These are phyloP conservation scores for Urocitellus parryii DNA, from an alignment of 2,113 vertebrate genomes.

Conservation along the genomic window DNA sequence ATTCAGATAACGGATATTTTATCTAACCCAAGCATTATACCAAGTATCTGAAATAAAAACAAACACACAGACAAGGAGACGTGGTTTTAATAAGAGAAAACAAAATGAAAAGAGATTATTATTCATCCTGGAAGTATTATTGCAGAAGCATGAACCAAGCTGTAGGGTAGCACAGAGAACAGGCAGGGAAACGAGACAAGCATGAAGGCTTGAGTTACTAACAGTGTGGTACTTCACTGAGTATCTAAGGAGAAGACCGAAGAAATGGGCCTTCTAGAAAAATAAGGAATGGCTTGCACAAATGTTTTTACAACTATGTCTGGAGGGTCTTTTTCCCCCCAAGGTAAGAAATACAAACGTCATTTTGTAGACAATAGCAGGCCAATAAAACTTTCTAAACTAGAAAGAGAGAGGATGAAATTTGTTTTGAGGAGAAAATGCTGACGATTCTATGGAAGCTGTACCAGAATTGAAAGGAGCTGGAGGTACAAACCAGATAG, in stretches of 20 bases:
- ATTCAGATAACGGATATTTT: background rate
- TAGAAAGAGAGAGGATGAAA: background rate
- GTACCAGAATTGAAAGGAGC: background rate
- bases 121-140: background rate
- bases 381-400: background rate
- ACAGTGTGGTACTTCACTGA: background rate
- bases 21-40: background rate
- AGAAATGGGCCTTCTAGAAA: background rate
- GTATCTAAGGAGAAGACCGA: background rate
- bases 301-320: background rate
- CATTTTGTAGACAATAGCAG: background rate
- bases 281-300: background rate
- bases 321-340: background rate
- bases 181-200: background rate
- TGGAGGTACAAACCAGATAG: background rate
- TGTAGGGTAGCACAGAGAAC: background rate
- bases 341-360: background rate
- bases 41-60: background rate
- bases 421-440: background rate
- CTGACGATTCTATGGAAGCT: background rate
- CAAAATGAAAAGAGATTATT: background rate
- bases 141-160: background rate
- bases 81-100: slow-evolving; percentile 12
- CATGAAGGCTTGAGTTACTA: background rate
- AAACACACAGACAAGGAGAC: background rate